phyloP scores from a whole-genome alignment of 2,113 vertebrate genomes.

The Hipposideros armiger region DNA sequence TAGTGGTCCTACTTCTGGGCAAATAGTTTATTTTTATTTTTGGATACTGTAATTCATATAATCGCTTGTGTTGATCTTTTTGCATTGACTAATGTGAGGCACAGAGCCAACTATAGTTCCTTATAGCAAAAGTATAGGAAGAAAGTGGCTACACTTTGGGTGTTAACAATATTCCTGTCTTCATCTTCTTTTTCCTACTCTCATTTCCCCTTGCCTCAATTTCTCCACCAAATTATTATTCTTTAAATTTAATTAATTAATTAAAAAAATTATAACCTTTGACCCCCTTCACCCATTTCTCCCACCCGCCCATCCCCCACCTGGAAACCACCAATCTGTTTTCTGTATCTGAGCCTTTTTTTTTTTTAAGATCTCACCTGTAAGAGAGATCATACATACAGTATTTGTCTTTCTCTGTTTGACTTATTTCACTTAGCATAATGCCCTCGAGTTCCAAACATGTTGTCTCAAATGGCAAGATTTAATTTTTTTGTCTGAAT shows the following conservation, averaged over 20 bases:
- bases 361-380: background rate
- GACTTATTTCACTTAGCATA: background rate
- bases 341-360: background rate
- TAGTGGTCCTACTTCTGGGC: background rate
- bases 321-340: background rate
- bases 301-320: rapidly evolving
- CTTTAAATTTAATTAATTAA: background rate
- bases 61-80: background rate
- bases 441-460: background rate
- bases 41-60: background rate
- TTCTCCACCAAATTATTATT: background rate
- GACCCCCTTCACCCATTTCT: background rate
- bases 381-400: background rate
- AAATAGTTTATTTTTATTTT: slow-evolving; percentile 11
- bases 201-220: background rate
- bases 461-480: no score
- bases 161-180: background rate
- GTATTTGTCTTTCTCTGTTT: background rate
- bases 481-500: background rate
- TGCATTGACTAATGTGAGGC: background rate
- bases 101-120: background rate
- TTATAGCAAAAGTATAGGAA: background rate
- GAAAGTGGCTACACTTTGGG: background rate
- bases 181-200: background rate
- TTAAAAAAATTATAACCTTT: background rate